These are phyloP conservation scores for Psilopsiagon aurifrons DNA, from an alignment of 2,113 vertebrate genomes.

Conservation along the genomic window DNA sequence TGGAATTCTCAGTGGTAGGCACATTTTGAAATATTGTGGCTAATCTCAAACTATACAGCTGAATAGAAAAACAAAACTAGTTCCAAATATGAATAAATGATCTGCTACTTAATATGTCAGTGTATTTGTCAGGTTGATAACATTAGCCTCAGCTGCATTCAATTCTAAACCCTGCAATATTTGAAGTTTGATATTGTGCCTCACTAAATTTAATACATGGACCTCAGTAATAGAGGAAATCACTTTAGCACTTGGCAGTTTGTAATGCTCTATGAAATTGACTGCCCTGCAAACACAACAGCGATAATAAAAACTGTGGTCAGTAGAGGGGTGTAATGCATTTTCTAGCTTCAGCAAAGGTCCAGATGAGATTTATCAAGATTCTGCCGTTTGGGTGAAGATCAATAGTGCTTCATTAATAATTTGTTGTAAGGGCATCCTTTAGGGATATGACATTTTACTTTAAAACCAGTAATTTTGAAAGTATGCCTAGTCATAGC, in stretches of 20 bases:
- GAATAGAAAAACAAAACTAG: slow-evolving; percentile 68
- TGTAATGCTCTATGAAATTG: slow-evolving; percentile 82
- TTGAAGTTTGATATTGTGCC: slow-evolving; percentile 80
- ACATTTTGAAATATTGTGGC: slow-evolving; percentile 61
- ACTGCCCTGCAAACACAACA: slow-evolving; percentile 83
- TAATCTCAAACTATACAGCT: slow-evolving; percentile 64
- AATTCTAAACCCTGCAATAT: slow-evolving; percentile 81
- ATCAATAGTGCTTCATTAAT: slow-evolving; percentile 83
- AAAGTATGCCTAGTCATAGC: slow-evolving; percentile 54
- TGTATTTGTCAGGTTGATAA: slow-evolving; percentile 82
- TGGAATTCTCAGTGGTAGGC: slow-evolving; percentile 1
- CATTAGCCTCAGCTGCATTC: slow-evolving; percentile 78
- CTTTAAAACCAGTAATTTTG: slow-evolving; percentile 74
- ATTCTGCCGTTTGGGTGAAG: slow-evolving; percentile 79
- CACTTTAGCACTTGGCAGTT: slow-evolving; percentile 81
- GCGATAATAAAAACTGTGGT: slow-evolving; percentile 80
- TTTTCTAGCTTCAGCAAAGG: slow-evolving; percentile 78
- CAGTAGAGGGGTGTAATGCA: slow-evolving; percentile 78
- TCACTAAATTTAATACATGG: slow-evolving; percentile 83
- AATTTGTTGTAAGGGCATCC: slow-evolving; percentile 72
- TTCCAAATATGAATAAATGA: slow-evolving; percentile 81
- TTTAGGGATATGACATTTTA: slow-evolving; percentile 79
- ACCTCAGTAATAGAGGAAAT: slow-evolving; percentile 83
- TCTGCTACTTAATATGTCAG: slow-evolving; percentile 82
- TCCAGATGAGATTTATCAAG: slow-evolving; percentile 82